A percentile compares a stretch with the other conserved stretches of the same genome.
Conservation (phyloP, 2,888 invertebrate genomes). For the Ectemnius continuus region DNA sequence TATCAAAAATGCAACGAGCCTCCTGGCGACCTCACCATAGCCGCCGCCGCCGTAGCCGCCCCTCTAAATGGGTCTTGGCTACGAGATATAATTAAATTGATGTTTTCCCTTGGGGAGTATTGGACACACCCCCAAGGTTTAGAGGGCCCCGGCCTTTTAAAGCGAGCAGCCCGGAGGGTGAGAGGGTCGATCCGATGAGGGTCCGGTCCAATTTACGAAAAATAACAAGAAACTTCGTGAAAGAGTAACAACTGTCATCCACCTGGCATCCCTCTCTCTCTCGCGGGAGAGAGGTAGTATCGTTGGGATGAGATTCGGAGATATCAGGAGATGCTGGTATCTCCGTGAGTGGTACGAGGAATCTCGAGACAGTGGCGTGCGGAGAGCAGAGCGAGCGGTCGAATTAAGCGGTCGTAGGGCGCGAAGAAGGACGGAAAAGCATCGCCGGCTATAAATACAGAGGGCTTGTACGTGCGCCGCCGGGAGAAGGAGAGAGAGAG, state of each 20-base stretch:
- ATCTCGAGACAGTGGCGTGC: neutral
- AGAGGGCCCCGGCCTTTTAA: neutral
- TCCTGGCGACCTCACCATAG: no score
- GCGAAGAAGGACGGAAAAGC: slow-evolving; percentile 51
- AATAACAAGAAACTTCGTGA: slow-evolving; percentile 7
- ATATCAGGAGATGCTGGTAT: no score
- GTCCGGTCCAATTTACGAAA: slow-evolving; percentile 9
- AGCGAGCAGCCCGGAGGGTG: neutral
- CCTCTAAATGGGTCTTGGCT: no score
- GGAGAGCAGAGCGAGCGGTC: slow-evolving; percentile 45
- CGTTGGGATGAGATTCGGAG: no score
- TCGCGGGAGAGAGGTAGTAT: no score
- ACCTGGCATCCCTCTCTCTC: neutral
- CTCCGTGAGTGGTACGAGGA: no score
- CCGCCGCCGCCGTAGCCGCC: no score
- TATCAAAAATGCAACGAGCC: no score
- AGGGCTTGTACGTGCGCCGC: no score
- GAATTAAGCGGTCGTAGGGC: slow-evolving; percentile 61
- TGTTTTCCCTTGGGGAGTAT: neutral
- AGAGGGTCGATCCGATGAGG: neutral
- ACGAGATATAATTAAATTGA: neutral
- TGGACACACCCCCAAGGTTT: neutral
- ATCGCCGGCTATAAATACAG: slow-evolving; percentile 57
- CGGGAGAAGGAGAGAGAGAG: slow-evolving; percentile 38
- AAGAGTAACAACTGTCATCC: slow-evolving; percentile 6